Conservation (phyloP, 1,140 invertebrate genomes). For the Mamestra configurata region DNA sequence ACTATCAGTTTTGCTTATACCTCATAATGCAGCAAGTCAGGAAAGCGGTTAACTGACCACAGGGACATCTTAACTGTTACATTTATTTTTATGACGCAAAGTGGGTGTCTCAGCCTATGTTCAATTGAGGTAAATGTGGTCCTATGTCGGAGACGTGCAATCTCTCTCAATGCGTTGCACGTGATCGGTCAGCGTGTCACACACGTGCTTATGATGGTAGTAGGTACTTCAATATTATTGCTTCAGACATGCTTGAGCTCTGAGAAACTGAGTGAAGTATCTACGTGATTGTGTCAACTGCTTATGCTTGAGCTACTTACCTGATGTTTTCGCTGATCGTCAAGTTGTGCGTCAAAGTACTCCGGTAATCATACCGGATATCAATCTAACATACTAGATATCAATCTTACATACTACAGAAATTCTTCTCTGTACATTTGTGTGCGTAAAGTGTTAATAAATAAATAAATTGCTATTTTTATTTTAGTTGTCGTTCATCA, state of each 20-base stretch:
- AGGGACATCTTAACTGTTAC: conserved; percentile 2
- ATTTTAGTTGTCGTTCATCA: no score
- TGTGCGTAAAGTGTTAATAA: no score
- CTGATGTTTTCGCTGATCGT: no score
- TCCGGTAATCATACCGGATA: no score
- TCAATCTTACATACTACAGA: no score
- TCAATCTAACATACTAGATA: no score
- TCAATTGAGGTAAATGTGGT: not conserved
- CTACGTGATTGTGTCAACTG: not conserved
- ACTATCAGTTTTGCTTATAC: not conserved
- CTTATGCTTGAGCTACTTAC: not conserved
- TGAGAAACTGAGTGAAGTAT: not conserved
- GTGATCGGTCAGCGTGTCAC: not conserved
- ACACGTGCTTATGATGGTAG: not conserved
- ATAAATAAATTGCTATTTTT: no score
- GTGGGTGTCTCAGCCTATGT: not conserved
- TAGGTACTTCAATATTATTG: not conserved
- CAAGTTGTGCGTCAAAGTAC: not conserved
- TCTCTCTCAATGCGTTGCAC: not conserved
- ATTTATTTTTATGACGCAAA: not conserved
- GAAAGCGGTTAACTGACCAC: not conserved
- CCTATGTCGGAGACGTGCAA: not conserved
- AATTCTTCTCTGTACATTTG: no score
- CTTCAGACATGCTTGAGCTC: not conserved
- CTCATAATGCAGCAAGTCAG: not conserved